Conservation (phyloP, 2,888 invertebrate genomes). For the Smittia aterrima region DNA sequence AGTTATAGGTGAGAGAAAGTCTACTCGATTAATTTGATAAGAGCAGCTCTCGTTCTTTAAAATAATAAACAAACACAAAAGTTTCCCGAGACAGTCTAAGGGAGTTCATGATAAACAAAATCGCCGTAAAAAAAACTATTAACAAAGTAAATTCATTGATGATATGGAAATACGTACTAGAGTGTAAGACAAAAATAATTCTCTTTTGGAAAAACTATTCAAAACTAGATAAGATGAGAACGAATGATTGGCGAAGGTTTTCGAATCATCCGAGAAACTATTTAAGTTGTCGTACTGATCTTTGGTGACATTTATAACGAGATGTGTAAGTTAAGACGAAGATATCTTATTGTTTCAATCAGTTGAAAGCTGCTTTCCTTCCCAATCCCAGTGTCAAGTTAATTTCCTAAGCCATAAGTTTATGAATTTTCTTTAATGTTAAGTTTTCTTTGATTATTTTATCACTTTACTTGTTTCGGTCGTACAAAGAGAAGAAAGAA, state of each 20-base stretch:
- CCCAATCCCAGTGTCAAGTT: conserved; percentile 22
- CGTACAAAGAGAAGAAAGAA: background rate
- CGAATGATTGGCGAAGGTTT: too few species aligned
- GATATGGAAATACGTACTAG: conserved; percentile 42
- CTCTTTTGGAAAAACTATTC: conserved; percentile 1
- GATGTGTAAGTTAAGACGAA: background rate
- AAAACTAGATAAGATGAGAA: conserved; percentile 18
- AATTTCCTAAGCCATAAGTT: conserved; percentile 26
- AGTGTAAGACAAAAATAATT: conserved; percentile 32
- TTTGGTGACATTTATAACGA: background rate
- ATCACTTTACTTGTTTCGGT: background rate
- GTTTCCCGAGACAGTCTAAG: conserved; percentile 4
- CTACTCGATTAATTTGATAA: background rate
- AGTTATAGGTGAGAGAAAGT: conserved; percentile 15
- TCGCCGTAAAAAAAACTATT: conserved; percentile 14
- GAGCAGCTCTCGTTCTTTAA: background rate
- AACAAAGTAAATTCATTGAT: conserved; percentile 34
- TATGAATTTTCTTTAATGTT: conserved; percentile 20
- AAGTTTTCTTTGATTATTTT: conserved; percentile 19
- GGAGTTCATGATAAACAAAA: background rate
- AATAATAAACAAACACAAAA: conserved; percentile 14
- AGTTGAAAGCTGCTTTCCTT: background rate
- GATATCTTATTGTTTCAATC: too few species aligned
- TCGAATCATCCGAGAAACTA: background rate
- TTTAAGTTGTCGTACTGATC: conserved; percentile 3